Evolutionary conservation across 2,888 invertebrate genomes (phyloP), one percentile per base, ranked within the genome.

Genomic region (Caenorhabditis plicata): DNA sequence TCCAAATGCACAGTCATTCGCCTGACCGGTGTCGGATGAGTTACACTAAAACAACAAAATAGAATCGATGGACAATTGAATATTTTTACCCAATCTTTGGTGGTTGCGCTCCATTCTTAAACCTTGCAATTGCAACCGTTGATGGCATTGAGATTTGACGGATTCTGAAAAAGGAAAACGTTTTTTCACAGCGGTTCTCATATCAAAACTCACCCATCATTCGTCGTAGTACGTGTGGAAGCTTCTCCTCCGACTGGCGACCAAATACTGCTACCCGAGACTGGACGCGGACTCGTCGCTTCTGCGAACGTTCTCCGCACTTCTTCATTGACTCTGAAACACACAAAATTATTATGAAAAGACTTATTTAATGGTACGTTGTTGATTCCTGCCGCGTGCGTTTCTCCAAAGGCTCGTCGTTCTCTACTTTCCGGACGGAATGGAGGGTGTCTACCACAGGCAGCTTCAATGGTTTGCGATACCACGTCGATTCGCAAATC

Each of bases 311-410:
- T 64, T n/a, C 47, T 26, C n/a, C 52, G 44, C 13, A 65, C 57
- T 44, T 68, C 65, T 15, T 68, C 63, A 33, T 68, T 68, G 3
- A 61, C 61, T 19, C 57, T 64, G 46, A 31, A 52, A 32, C 17
- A 22, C 25, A 4, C 20, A n/a, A 23, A n/a, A n/a, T n/a, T n/a
- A n/a, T 47, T 41, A 48, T 46, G 15, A 19, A n/a, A 25, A 19
- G 7, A 13, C 13, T 4, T 5, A 20, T 27, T 25, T 57, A 64
- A 22, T 62, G 51, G 32, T 70, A 70, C 50, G 65, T 73, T 0
- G 64, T 56, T 19, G 74, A 74, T 38, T 75, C 76, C 20, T 67
- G 60, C 17, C 77, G 54, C 27, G 60, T 62, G 11, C 77, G 64
- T 53, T 77, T 77, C 32, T 70, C 74, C 2, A 48, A 22, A 5